These are phyloP conservation scores for Clitarchus hookeri DNA, from an alignment of 2,888 invertebrate genomes.

Conservation along the genomic window DNA sequence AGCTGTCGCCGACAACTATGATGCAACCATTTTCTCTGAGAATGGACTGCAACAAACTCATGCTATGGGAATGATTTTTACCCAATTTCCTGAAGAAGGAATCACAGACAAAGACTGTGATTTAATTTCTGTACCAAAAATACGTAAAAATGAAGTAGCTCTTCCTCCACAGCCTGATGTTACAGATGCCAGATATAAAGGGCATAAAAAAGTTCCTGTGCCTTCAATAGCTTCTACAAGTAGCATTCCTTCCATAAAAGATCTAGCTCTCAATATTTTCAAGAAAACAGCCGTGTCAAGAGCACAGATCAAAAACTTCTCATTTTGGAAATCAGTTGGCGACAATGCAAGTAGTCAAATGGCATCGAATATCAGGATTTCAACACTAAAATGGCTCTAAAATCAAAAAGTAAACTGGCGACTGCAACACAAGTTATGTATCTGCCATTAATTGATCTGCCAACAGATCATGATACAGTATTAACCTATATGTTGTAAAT, in stretches of 20 bases:
- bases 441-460: neutral
- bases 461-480: slow-evolving; percentile 16
- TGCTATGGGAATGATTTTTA: slow-evolving; percentile 7
- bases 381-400: neutral
- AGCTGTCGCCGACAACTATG: neutral
- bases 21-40: neutral
- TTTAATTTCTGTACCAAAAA: no score
- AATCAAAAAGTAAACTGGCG: neutral
- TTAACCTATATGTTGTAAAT: neutral
- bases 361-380: neutral
- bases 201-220: neutral
- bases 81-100: neutral
- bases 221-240: neutral
- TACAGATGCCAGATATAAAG: neutral
- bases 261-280: neutral
- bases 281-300: neutral
- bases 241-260: neutral
- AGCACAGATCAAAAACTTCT: neutral
- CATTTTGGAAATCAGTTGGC: neutral
- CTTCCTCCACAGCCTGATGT: neutral
- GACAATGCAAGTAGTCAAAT: neutral
- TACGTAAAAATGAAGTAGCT: neutral
- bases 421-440: slow-evolving; percentile 12
- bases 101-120: no score
- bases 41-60: slow-evolving; percentile 19